A percentile compares a stretch with the other conserved stretches of the same genome.
Conservation (phyloP, 2,888 invertebrate species). For the Loripinus fragilis region DNA sequence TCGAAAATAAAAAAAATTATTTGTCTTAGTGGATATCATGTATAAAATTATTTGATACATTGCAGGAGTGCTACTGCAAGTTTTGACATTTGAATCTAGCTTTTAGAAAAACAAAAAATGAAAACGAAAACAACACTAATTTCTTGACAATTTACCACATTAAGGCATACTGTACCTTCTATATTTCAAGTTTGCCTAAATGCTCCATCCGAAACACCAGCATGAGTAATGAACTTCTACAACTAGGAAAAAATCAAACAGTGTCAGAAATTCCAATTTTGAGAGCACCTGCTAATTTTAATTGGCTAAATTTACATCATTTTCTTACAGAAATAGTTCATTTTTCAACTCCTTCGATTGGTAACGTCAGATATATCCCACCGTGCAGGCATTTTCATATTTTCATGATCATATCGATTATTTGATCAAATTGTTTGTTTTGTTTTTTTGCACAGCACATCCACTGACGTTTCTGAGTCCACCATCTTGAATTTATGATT, state of each 20-base stretch:
- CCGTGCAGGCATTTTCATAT: not conserved
- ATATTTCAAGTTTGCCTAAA: not conserved
- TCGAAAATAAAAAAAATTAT: no score
- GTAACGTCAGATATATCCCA: not conserved
- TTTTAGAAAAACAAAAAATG: no score
- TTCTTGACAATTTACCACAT: not conserved
- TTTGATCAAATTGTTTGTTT: not conserved
- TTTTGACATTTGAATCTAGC: no score
- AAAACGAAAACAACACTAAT: not conserved
- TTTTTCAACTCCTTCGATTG: not conserved
- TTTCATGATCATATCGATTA: constrained; percentile 6
- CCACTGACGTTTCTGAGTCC: constrained; percentile 51
- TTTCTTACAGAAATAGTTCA: not conserved
- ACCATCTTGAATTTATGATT: constrained; percentile 63
- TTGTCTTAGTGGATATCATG: no score
- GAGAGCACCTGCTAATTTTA: not conserved
- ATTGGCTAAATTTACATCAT: not conserved
- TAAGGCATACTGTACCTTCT: not conserved
- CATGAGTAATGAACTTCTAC: not conserved
- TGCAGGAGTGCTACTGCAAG: no score
- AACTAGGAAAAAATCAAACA: not conserved
- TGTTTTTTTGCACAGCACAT: not conserved
- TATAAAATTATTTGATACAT: no score
- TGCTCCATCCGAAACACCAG: no score
- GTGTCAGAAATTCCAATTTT: not conserved